These are phyloP conservation scores for Diploptera punctata DNA, from an alignment of 2,888 invertebrate species.

Conservation along the genomic window DNA sequence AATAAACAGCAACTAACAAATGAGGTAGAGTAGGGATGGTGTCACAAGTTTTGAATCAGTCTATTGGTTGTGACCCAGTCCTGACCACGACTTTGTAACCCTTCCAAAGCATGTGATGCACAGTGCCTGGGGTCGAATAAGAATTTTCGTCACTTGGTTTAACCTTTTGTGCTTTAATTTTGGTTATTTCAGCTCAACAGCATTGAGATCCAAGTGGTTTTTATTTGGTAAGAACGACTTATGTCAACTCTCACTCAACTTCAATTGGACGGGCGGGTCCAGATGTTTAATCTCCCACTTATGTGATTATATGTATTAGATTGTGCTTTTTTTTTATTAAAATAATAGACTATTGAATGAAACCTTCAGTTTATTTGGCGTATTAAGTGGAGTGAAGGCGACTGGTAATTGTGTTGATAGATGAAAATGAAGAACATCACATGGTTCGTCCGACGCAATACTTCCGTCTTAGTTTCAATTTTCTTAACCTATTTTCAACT, in stretches of 20 bases:
- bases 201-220: neutral
- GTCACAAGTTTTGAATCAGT: neutral
- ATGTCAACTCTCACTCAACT: neutral
- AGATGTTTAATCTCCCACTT: neutral
- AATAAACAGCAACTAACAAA: too few relatives aligned
- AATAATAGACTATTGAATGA: too few relatives aligned
- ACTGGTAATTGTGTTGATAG: too few relatives aligned
- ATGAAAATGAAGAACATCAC: too few relatives aligned
- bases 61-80: neutral
- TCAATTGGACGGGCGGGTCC: neutral
- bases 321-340: too few relatives aligned
- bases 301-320: too few relatives aligned
- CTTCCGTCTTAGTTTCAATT: too few relatives aligned
- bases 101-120: neutral
- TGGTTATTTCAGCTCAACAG: conserved; percentile 16
- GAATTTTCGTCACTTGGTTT: conserved; percentile 28
- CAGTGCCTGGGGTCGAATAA: neutral
- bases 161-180: conserved; percentile 22
- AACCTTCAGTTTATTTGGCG: too few relatives aligned
- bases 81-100: conserved; percentile 15
- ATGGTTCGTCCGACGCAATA: too few relatives aligned
- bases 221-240: neutral
- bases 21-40: too few relatives aligned
- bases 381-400: too few relatives aligned
- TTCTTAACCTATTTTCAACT: too few relatives aligned